These are phyloP conservation scores for Suillia variegata DNA, from an alignment of 2,888 invertebrate genomes.

Conservation along the genomic window DNA sequence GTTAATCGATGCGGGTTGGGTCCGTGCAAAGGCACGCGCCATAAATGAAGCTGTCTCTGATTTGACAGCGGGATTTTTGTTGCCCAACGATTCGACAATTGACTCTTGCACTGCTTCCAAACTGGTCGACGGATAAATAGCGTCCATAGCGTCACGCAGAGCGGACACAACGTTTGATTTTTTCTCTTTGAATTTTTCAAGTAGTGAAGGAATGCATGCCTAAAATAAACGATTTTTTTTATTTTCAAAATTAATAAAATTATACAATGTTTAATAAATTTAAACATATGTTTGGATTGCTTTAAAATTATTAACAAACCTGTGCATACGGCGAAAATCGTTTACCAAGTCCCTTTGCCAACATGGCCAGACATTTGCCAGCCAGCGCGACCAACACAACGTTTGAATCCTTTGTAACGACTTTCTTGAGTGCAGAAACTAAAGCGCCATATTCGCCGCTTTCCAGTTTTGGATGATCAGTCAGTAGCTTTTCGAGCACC, in stretches of 20 bases:
- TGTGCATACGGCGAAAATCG: slow-evolving; percentile 85
- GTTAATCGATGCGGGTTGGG: slow-evolving; percentile 79
- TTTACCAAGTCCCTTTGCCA: slow-evolving; percentile 86
- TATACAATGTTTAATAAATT: neutral
- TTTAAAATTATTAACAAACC: slow-evolving; percentile 34
- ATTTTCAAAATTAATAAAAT: neutral
- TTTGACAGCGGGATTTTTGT: slow-evolving; percentile 90
- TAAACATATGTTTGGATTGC: neutral
- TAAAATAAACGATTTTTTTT: slow-evolving; percentile 24
- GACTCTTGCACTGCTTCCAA: slow-evolving; percentile 87
- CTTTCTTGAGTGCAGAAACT: slow-evolving; percentile 84
- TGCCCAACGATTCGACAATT: slow-evolving; percentile 81
- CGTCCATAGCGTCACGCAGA: slow-evolving; percentile 88
- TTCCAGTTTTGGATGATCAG: slow-evolving; percentile 82
- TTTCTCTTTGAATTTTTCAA: slow-evolving; percentile 98
- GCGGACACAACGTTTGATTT: slow-evolving; percentile 88
- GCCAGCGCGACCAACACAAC: slow-evolving; percentile 90
- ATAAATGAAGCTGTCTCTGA: slow-evolving; percentile 85
- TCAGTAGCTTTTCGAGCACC: slow-evolving; percentile 73
- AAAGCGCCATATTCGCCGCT: slow-evolving; percentile 92
- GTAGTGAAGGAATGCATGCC: slow-evolving; percentile 75
- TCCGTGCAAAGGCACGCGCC: slow-evolving; percentile 80
- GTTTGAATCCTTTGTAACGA: slow-evolving; percentile 93
- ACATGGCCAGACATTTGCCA: slow-evolving; percentile 78
- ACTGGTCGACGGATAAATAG: slow-evolving; percentile 79